Base-by-base conservation (phyloP, 2,888 invertebrate species). In the Strigamia transsilvanica region DNA sequence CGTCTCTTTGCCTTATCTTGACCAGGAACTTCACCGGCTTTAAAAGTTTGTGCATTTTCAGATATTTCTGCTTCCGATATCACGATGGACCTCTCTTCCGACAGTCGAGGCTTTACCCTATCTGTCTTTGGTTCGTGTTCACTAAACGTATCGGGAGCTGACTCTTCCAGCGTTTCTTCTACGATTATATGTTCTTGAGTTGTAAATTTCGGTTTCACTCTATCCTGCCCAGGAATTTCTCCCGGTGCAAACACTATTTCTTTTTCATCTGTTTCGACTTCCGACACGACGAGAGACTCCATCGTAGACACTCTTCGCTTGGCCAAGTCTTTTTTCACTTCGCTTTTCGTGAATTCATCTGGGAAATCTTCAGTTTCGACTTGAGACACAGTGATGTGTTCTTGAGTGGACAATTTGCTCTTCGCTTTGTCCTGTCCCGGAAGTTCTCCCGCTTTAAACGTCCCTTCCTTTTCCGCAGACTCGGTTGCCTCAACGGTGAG, bases 1-100 rank as follows among this genome's bases (percentile, higher is more conserved):
- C 85, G 85, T 84, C 86, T 80, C 84, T 83, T 82, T 23, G 87
- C 87, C 77, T 87, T 88, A 85, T 92, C 93, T 83, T 87, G 87
- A 83, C 90, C 91, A n/a, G 91, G 91, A 10, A 82, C 32, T 61
- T 82, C 80, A 21, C 51, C 73, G 9, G 80, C 41, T 42, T 42
- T 23, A 42, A 80, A 80, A 18, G 2, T 42, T 21, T 21, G 66
- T 3, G 81, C 34, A 12, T 23, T 38, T 21, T 61, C 80, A 51
- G 83, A 78, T 5, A 56, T 27, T 61, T 83, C 81, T 13, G 79
- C 41, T 23, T 78, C 80, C 32, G 82, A 82, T 5, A 85, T 82
- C 42, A 85, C 83, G 18, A 86, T 56, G 2, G 85, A 84, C 51
- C 85, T 84, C 82, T 85, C 80, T 10, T 80, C 80, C 9, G 46